Evolutionary conservation across 2,113 vertebrate genomes (phyloP).

Genomic region (Cyanoderma ruficeps): DNA sequence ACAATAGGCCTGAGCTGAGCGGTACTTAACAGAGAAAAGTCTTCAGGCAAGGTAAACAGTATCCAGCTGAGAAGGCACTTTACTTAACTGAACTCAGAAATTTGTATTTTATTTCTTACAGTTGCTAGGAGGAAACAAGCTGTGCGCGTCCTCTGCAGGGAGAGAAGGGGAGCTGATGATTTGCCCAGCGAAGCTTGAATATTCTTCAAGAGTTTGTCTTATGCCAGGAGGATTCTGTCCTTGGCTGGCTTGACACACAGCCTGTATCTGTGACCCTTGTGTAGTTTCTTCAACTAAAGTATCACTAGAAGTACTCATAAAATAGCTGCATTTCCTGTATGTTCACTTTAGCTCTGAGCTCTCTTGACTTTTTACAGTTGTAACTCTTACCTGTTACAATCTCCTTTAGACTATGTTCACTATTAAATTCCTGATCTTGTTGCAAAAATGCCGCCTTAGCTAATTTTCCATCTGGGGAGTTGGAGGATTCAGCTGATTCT

Average conservation of each 20-base stretch:
- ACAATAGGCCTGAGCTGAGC: too few relatives aligned
- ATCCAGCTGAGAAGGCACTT: too few relatives aligned
- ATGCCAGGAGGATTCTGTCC: not conserved
- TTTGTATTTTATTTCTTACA: not conserved
- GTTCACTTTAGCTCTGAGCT: not conserved
- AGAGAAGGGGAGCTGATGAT: not conserved
- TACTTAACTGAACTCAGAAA: too few relatives aligned
- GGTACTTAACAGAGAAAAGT: too few relatives aligned
- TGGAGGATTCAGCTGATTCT: not conserved
- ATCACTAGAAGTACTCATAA: not conserved
- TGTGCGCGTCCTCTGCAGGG: not conserved
- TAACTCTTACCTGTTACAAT: not conserved
- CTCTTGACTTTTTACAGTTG: not conserved
- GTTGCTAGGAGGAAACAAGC: not conserved
- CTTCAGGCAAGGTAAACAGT: too few relatives aligned
- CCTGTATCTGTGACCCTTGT: not conserved
- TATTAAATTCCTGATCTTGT: not conserved
- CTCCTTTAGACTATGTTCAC: not conserved
- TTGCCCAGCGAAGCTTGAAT: not conserved
- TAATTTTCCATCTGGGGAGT: not conserved
- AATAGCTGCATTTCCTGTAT: not conserved
- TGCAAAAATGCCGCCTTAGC: not conserved
- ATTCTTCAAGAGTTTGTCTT: not conserved
- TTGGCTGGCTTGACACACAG: not conserved
- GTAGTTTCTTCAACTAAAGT: not conserved